A percentile compares a stretch with the other conserved stretches of the same genome.
These are phyloP conservation scores for Oryzias celebensis DNA, from an alignment of 2,113 vertebrate species.

Conservation along the genomic window DNA sequence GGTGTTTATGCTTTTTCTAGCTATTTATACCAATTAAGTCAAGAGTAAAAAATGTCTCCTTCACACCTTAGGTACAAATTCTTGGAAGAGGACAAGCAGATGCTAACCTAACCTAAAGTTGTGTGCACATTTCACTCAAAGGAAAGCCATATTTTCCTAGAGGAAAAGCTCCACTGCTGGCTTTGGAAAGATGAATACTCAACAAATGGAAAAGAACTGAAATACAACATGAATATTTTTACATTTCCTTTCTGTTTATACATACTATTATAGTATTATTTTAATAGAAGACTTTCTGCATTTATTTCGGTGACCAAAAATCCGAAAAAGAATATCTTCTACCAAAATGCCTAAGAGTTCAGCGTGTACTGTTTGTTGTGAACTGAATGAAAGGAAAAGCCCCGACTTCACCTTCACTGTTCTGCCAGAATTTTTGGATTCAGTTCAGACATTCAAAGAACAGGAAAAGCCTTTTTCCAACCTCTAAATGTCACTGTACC, in stretches of 20 bases:
- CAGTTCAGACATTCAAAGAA: too few relatives aligned
- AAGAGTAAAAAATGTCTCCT: slow-evolving; percentile 16
- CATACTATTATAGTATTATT: too few relatives aligned
- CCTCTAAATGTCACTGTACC: too few relatives aligned
- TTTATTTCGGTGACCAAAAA: not conserved
- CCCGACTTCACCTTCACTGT: too few relatives aligned
- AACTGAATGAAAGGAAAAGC: too few relatives aligned
- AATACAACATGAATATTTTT: slow-evolving; percentile 7
- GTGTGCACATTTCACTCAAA: not conserved
- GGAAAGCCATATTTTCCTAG: too few relatives aligned
- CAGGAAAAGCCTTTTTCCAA: too few relatives aligned
- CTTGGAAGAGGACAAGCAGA: slow-evolving; percentile 22
- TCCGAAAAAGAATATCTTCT: too few relatives aligned
- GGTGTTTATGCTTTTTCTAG: slow-evolving; percentile 25
- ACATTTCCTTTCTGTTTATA: not conserved
- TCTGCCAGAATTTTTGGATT: too few relatives aligned
- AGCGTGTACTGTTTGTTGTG: too few relatives aligned
- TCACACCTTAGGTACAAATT: slow-evolving; percentile 3
- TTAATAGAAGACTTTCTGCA: not conserved
- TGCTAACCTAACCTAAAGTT: not conserved
- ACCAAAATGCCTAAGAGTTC: too few relatives aligned
- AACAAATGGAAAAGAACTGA: slow-evolving; percentile 4
- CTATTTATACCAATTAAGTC: slow-evolving; percentile 19
- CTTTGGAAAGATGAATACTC: slow-evolving; percentile 40
- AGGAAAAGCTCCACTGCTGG: not conserved